Evolutionary conservation across 2,113 vertebrate species (phyloP), one percentile per base, ranked within the genome.

Genomic region (Notothenia coriiceps): DNA sequence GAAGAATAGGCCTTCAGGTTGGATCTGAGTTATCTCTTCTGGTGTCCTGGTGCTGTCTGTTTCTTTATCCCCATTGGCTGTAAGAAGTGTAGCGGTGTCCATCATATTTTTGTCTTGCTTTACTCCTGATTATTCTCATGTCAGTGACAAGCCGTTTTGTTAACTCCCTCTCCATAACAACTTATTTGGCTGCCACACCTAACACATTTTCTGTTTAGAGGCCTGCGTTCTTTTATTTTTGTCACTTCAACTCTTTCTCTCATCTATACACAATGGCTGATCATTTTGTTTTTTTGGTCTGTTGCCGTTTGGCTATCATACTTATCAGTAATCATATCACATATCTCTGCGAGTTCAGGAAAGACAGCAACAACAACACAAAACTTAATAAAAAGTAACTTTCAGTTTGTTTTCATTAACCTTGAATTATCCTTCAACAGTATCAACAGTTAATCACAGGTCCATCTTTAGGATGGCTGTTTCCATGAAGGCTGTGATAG

Each of bases 401-500:
- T 40, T 12, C 11, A 29, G 13, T 62, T 1, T 4, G 10, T 18
- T 56, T 10, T 52, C 55, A 50, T 68, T 18, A 63, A 13, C 46
- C 9, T 12, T 25, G 2, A 77, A 52, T 68, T n/a, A 75, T 43
- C 11, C 60, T 70, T 20, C 22, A 51, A n/a, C 44, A 63, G 6
- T 5, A 20, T 71, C 50, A 77, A 44, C 13, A 44, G n/a, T 63
- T 54, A 50, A 50, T 79, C n/a, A 72, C 46, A 33, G 5, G 64
- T 67, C 14, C 9, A 0, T 71, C 33, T 69, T 88, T 86, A 50
- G 55, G 35, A 51, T 4, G 1, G 0, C 6, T 18, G 29, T 59
- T 77, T 52, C 18, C 50, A 22, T 72, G 15, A 13, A 91, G 8
- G 40, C 13, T 47, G 35, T 90, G n/a, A 73, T 93, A 93, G 25